Evolutionary conservation across 2,113 vertebrate genomes (phyloP).

Genomic region (Ardeotis arabs): DNA sequence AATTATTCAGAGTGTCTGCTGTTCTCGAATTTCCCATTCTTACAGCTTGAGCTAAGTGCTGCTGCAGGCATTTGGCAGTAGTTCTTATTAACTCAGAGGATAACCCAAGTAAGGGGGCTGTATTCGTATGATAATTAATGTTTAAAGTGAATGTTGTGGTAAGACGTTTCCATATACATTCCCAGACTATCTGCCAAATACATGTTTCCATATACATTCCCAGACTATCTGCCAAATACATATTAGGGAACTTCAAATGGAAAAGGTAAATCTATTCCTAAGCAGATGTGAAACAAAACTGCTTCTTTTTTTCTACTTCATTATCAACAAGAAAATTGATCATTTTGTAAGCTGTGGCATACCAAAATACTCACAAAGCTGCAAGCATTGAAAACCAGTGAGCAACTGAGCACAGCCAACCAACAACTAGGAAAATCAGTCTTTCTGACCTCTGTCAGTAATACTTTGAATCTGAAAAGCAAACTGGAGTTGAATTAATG

Average conservation of each 20-base stretch:
- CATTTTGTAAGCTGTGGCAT: not conserved
- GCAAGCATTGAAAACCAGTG: not conserved
- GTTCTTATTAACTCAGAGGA: not conserved
- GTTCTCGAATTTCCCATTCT: slow-evolving; percentile 52
- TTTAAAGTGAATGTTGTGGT: not conserved
- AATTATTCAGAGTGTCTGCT: slow-evolving; percentile 69
- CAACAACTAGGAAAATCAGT: not conserved
- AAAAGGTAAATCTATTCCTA: slow-evolving; percentile 1
- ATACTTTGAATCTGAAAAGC: not conserved
- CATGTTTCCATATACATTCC: not conserved
- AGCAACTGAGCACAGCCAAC: not conserved
- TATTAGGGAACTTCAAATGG: not conserved
- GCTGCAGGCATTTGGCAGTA: not conserved
- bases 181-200: not conserved
- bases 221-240: not conserved
- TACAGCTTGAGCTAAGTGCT: slow-evolving; percentile 13
- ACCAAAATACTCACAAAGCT: not conserved
- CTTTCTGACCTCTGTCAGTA: not conserved
- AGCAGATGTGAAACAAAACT: not conserved
- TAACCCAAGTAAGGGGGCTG: not conserved
- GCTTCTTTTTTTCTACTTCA: not conserved
- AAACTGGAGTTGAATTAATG: not conserved
- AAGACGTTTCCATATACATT: not conserved
- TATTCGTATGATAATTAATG: not conserved
- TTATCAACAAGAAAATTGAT: not conserved